Conservation (phyloP, 2,113 vertebrate species). For the Leiothrix lutea region DNA sequence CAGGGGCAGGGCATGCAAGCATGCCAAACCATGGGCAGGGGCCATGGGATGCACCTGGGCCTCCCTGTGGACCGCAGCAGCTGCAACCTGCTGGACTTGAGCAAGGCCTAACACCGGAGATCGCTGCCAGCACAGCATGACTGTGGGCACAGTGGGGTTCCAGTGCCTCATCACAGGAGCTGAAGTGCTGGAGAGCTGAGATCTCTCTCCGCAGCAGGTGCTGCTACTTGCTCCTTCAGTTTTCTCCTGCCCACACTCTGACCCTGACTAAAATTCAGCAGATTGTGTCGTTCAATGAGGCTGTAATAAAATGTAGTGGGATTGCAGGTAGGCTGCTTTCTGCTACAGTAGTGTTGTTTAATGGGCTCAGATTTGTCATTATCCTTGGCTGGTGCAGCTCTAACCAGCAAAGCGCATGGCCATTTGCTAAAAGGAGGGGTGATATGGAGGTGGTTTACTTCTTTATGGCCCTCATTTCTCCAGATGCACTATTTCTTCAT, state of each 20-base stretch:
- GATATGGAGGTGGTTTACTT: not conserved
- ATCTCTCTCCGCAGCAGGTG: not conserved
- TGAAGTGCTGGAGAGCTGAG: not conserved
- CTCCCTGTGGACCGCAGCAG: not conserved
- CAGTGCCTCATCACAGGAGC: rapidly evolving
- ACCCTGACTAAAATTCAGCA: not conserved
- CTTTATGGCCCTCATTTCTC: not conserved
- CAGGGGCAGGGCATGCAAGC: not conserved
- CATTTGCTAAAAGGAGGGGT: not conserved
- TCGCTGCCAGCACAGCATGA: rapidly evolving
- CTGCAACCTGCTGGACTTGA: not conserved
- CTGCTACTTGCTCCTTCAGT: not conserved
- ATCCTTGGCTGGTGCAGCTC: not conserved
- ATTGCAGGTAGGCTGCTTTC: not conserved
- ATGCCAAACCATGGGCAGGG: not conserved
- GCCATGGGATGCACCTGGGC: not conserved
- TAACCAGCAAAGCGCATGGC: not conserved
- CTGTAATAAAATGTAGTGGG: not conserved
- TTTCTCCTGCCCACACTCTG: not conserved
- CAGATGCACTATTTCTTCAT: not conserved
- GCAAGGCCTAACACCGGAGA: not conserved
- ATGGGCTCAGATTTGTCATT: not conserved
- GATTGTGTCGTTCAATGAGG: not conserved
- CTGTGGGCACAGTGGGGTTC: rapidly evolving
- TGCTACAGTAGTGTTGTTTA: not conserved